phyloP scores from a whole-genome alignment of 2,113 vertebrate species.

The Phocoena sinus region DNA sequence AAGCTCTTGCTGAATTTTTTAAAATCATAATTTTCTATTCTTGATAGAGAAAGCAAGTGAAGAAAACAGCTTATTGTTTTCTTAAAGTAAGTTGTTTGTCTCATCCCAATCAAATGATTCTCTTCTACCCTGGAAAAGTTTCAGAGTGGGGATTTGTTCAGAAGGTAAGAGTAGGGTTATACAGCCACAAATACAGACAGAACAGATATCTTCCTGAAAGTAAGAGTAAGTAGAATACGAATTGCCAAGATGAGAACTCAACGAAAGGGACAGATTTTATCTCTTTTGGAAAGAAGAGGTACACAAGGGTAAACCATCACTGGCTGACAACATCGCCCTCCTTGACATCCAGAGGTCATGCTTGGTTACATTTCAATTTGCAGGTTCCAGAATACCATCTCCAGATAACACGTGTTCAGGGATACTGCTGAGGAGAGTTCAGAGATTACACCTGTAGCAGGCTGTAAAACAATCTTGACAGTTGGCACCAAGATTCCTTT shows the following conservation, averaged over 20 bases:
- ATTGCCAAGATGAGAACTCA: neutral
- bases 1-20: slow-evolving; percentile 42
- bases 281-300: neutral
- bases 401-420: neutral
- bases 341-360: neutral
- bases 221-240: neutral
- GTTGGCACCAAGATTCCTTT: neutral
- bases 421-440: neutral
- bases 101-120: neutral
- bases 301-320: neutral
- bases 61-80: slow-evolving; percentile 53
- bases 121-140: neutral
- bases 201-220: neutral
- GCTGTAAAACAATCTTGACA: neutral
- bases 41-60: slow-evolving; percentile 31
- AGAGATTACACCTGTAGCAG: neutral
- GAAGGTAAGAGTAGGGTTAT: neutral
- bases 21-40: slow-evolving; percentile 57
- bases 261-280: neutral
- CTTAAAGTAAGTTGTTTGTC: slow-evolving; percentile 42
- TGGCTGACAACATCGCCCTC: neutral
- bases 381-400: neutral
- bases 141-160: neutral
- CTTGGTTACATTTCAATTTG: neutral
- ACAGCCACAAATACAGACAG: neutral